Conservation (phyloP, 2,888 invertebrate genomes). For the Pegoplata infirma region DNA sequence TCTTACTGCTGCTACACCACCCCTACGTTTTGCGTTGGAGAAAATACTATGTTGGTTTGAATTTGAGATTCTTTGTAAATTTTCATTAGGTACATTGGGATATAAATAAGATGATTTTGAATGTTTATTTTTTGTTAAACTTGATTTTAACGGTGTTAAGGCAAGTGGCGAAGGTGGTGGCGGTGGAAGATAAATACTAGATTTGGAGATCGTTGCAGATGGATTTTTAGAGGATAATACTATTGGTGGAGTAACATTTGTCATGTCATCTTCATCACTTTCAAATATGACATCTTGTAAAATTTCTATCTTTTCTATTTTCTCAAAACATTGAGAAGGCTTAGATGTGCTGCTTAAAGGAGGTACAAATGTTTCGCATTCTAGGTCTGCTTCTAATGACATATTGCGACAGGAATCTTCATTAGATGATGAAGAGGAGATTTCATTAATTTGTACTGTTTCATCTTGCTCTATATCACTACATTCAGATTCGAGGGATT, state of each 20-base stretch:
- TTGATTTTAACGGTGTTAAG: conserved; percentile 16
- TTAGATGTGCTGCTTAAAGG: neutral
- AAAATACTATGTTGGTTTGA: conserved; percentile 24
- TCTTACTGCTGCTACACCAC: conserved; percentile 58
- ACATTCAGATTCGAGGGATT: neutral
- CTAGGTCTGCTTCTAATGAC: conserved; percentile 63
- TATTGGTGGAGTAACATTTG: neutral
- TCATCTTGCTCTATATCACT: conserved; percentile 69
- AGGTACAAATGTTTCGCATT: neutral
- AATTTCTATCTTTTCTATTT: conserved; percentile 63
- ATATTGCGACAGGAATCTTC: conserved; percentile 8
- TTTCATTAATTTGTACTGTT: conserved; percentile 83
- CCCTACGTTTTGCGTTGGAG: conserved; percentile 55
- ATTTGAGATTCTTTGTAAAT: conserved; percentile 49
- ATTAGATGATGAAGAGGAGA: conserved; percentile 79
- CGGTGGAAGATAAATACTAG: conserved; percentile 15
- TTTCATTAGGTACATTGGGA: conserved; percentile 57
- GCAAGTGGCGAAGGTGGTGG: conserved; percentile 2
- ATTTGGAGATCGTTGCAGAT: neutral
- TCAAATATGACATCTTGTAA: conserved; percentile 29
- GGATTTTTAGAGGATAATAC: neutral
- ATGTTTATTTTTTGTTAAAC: conserved; percentile 18
- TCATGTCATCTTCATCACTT: neutral
- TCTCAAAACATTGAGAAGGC: conserved; percentile 10
- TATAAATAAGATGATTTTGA: conserved; percentile 38